Conservation (phyloP, 2,113 vertebrate genomes). For the Tupaia tana region DNA sequence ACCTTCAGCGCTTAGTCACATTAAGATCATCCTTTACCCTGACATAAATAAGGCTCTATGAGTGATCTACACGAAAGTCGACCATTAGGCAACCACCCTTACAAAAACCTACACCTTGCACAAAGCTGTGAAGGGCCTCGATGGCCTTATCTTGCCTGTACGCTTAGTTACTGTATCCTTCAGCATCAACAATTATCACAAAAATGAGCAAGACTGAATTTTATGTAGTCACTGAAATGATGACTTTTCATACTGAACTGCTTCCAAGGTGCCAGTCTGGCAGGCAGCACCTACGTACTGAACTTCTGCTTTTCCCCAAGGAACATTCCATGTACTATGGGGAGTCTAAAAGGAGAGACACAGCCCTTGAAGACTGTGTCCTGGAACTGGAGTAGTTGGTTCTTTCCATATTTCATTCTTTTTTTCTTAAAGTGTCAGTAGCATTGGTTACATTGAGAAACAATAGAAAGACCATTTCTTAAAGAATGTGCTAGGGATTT, state of each 20-base stretch:
- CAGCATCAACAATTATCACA: neutral
- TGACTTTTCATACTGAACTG: neutral
- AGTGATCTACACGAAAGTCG: neutral
- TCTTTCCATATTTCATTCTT: neutral
- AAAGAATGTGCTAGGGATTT: neutral
- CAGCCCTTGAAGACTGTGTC: neutral
- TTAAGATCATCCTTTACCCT: neutral
- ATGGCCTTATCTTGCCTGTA: neutral
- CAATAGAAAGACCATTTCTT: neutral
- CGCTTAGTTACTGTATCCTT: neutral
- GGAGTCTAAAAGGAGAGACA: neutral
- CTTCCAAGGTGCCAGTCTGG: neutral
- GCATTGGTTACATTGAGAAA: neutral
- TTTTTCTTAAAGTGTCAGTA: neutral
- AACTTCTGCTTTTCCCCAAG: neutral
- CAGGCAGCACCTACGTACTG: neutral
- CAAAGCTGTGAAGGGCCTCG: neutral
- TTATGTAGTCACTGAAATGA: neutral
- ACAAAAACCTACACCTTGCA: neutral
- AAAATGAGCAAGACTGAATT: neutral
- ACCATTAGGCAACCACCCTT: neutral
- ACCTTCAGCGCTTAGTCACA: neutral
- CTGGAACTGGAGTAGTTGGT: neutral
- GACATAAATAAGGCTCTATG: neutral
- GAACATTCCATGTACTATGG: neutral